Evolutionary conservation across 2,888 invertebrate genomes (phyloP), one percentile per base, ranked within the genome.

Genomic region (Drymonia ruficornis): DNA sequence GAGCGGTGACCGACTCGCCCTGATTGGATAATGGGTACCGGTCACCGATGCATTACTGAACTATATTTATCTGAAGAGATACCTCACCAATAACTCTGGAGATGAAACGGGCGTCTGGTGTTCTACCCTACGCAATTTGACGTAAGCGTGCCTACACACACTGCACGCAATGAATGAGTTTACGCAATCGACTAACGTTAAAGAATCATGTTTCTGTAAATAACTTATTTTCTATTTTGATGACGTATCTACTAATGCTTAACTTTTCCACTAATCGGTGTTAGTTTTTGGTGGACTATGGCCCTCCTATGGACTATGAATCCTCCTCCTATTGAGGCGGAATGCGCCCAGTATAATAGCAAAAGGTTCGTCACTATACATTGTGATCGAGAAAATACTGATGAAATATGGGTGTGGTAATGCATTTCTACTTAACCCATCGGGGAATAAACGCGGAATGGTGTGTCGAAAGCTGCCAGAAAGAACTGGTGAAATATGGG

Each of bases 1-100:
- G 83, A 78, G 80, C 84, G 78, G 78, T 84, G 83, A 83, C 83
- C 84, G 83, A 55, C 51, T 59, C 61, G 59, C 61, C 65, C 70
- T 77, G 81, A 87, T 86, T 87, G 86, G 72, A 87, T 87, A 86
- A 86, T 86, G 73, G 74, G 49, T 38, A 49, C 63, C 56, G 57
- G 50, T 69, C 63, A 57, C 59, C 47, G 55, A 65, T 71, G 63
- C 54, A 59, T 61, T 61, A 64, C 61, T 55, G 56, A 67, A 68
- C 76, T 82, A 79, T 80, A 81, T 83, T 78, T 81, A 81, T 74
- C 74, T 72, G 58, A 57, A 74, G 73, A 75, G 67, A 28, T 45
- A 45, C 45, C 23, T 28, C 13, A 64, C 56, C 62, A 58, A 60
- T 57, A 63, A 53, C 63, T 66, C 50, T 53, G 58, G 56, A 44